These are phyloP conservation scores for Thalpophila matura DNA, from an alignment of 2,888 invertebrate species.

Conservation along the genomic window DNA sequence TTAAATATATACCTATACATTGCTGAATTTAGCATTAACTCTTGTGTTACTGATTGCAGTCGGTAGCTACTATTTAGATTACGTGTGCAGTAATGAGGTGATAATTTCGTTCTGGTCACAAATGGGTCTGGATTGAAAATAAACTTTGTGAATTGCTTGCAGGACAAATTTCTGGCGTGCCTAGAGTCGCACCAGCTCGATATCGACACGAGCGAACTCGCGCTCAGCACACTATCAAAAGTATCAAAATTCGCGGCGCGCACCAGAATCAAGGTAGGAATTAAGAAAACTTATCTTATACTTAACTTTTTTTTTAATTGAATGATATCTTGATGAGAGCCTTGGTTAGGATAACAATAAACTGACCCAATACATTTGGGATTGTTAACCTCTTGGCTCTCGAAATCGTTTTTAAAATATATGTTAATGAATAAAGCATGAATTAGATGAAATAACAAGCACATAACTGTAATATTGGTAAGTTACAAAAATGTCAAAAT, in stretches of 20 bases:
- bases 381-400: constrained; percentile 41
- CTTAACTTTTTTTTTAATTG: constrained; percentile 17
- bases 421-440: constrained; percentile 72
- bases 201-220: constrained; percentile 96
- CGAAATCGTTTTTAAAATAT: constrained; percentile 43
- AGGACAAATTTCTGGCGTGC: constrained; percentile 95
- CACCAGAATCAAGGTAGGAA: constrained; percentile 93
- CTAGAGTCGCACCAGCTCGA: constrained; percentile 96
- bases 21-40: too few species aligned
- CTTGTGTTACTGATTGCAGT: too few species aligned
- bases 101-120: too few species aligned
- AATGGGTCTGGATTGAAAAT: constrained; percentile 1
- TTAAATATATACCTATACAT: too few species aligned
- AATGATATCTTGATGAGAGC: constrained; percentile 18
- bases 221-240: constrained; percentile 96
- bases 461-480: constrained; percentile 64
- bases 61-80: too few species aligned
- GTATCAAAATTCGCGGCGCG: constrained; percentile 97
- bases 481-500: constrained; percentile 51
- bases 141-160: constrained; percentile 68
- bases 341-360: constrained; percentile 22
- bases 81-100: too few species aligned
- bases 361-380: constrained; percentile 3
- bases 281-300: neutral
- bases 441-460: constrained; percentile 69